Percentiles rank a stretch among this genome's conserved stretches.
phyloP scores from a whole-genome alignment of 2,797 vertebrate genomes.

The Leptodactylus fallax region DNA sequence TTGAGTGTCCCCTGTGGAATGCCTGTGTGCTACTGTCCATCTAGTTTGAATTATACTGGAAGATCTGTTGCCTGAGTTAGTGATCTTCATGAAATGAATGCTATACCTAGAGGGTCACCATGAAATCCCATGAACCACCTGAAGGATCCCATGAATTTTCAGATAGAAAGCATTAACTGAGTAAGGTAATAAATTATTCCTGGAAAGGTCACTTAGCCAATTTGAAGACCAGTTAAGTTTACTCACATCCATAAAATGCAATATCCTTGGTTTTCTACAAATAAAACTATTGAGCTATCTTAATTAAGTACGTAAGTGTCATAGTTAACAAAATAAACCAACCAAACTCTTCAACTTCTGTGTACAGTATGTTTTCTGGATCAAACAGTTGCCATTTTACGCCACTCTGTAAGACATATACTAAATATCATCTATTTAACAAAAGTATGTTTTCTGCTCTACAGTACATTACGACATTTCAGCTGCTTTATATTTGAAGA shows the following conservation, averaged over 20 bases:
- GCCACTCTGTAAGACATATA: not conserved
- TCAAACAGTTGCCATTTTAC: not conserved
- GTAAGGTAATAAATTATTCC: no score
- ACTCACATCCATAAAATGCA: not conserved
- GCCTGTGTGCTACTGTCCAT: no score
- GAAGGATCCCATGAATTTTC: no score
- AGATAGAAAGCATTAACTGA: no score
- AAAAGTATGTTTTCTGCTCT: not conserved
- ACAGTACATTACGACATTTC: not conserved
- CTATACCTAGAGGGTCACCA: no score
- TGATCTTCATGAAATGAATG: no score
- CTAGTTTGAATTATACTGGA: no score
- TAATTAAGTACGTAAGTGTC: not conserved
- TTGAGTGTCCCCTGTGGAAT: no score
- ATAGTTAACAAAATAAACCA: not conserved
- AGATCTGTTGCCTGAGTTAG: no score
- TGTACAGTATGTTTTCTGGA: not conserved
- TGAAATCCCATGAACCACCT: no score
- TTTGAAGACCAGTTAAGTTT: no score
- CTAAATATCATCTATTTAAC: not conserved
- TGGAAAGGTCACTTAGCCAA: no score
- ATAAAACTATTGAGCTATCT: not conserved
- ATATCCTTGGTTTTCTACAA: not conserved
- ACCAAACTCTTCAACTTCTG: not conserved
- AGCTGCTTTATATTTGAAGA: conserved; percentile 21